A percentile compares a stretch with the other conserved stretches of the same genome.
These are phyloP conservation scores for Gobio gobio DNA, from an alignment of 2,113 vertebrate genomes.

Conservation along the genomic window DNA sequence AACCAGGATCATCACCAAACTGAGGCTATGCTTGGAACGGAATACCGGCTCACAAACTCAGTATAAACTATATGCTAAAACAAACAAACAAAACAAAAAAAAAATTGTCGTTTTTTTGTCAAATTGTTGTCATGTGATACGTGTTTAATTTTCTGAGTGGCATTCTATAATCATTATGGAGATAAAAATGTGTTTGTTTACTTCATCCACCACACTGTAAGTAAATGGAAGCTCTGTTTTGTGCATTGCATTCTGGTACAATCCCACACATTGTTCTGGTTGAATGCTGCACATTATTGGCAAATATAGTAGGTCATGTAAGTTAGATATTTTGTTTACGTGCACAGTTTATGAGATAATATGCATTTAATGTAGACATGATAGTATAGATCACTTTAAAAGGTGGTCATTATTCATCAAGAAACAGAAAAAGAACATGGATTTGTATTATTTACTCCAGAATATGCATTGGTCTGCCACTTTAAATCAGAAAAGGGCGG, in stretches of 20 bases:
- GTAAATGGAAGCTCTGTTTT: not conserved
- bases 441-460: not conserved
- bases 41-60: not conserved
- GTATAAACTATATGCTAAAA: not conserved
- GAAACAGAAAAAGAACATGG: too few species aligned
- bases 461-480: slow-evolving; percentile 24
- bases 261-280: not conserved
- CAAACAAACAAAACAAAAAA: not conserved
- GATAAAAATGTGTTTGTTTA: not conserved
- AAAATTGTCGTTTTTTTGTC: not conserved
- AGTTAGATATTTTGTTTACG: not conserved
- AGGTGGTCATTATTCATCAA: not conserved
- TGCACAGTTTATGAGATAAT: not conserved
- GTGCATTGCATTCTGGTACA: not conserved
- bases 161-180: not conserved
- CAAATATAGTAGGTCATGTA: not conserved
- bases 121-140: not conserved
- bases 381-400: not conserved
- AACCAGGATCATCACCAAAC: slow-evolving; percentile 60
- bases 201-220: not conserved
- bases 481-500: slow-evolving; percentile 52
- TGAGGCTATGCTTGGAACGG: slow-evolving; percentile 40
- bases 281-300: not conserved
- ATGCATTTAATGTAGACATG: not conserved
- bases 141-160: not conserved